Base-by-base conservation (phyloP, 2,797 vertebrate species). In the Sebastes taczanowskii region DNA sequence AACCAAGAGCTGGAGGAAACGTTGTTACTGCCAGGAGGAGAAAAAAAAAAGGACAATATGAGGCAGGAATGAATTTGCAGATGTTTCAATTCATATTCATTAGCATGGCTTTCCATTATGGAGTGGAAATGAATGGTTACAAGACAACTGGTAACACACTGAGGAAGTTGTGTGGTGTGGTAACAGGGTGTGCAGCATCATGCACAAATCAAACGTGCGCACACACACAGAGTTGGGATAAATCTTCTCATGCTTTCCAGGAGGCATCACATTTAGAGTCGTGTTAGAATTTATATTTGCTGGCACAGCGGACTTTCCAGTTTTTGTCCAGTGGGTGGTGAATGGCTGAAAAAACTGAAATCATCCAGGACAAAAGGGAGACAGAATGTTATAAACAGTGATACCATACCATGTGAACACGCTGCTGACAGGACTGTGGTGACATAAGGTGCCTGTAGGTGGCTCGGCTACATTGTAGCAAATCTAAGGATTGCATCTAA, bases 1-100 rank as follows among this genome's bases (percentile, higher is more conserved):
- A 74, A 93, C 91, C 92, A 89, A 90, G 86, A 89, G 84, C 92
- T 88, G 66, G 80, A 75, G 85, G 86, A 93, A 91, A 85, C 79
- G 52, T 81, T 90, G 71, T 88, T 88, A 75, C 73, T 86, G 87
- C 85, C 86, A 85, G 72, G 42, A 79, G 78, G 29, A 35, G 11
- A 67, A 46, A 59, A 78, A 29, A 2, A n/a, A 69, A 59, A 55
- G 34, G 59, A 83, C 82, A 83, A 80, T 78, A 76, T 70, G 78
- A 83, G 74, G 74, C 49, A 53, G 58, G 80, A 58, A 88, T 83
- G 75, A 74, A 85, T 79, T 74, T 84, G 74, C 87, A 88, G 85
- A 92, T 92, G 86, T 89, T 88, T 90, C 81, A 80, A 88, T 90
- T 91, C 86, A 87, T 86, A 83, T 90, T 88, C 73, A 86, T 87